Conservation (phyloP, 2,113 vertebrate genomes). For the Hyla sarda region DNA sequence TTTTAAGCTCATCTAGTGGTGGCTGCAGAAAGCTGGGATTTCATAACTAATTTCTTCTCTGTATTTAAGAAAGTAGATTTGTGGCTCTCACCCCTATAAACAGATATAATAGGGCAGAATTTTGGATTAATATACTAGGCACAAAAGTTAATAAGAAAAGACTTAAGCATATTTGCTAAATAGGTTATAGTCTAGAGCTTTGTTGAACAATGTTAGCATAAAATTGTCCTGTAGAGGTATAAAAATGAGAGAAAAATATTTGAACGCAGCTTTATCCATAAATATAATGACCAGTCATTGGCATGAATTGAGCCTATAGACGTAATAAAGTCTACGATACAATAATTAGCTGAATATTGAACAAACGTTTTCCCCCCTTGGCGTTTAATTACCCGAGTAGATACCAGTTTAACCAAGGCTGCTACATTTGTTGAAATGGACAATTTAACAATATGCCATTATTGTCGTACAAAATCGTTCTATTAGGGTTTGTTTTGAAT, state of each 20-base stretch:
- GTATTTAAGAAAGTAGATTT: no score
- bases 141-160: no score
- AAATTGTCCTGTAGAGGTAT: not conserved
- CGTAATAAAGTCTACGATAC: not conserved
- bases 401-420: constrained; percentile 58
- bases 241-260: not conserved
- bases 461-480: constrained; percentile 48
- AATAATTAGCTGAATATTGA: constrained; percentile 23
- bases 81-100: no score
- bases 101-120: no score
- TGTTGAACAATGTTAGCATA: not conserved
- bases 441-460: constrained; percentile 59
- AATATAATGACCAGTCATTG: not conserved
- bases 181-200: not conserved
- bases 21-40: no score
- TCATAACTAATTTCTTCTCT: no score
- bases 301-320: not conserved
- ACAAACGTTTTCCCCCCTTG: not conserved
- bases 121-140: no score
- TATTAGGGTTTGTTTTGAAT: constrained; percentile 52
- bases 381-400: constrained; percentile 45
- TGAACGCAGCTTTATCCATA: not conserved
- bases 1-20: no score
- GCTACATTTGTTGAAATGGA: constrained; percentile 52
- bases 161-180: not conserved